These are phyloP conservation scores for Arenaria interpres DNA, from an alignment of 2,113 vertebrate species.

Conservation along the genomic window DNA sequence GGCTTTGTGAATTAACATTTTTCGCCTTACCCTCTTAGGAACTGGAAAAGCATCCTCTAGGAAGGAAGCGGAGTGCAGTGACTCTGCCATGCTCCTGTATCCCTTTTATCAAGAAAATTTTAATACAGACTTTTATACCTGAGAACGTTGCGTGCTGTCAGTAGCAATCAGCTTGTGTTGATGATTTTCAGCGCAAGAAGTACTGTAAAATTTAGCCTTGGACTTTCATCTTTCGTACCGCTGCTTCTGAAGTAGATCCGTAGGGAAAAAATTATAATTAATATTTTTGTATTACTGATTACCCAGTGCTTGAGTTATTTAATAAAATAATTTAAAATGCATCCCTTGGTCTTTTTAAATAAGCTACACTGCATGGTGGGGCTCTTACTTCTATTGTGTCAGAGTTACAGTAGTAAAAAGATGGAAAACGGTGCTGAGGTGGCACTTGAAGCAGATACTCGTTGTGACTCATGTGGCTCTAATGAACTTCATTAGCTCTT, in stretches of 20 bases:
- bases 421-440: background rate
- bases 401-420: background rate
- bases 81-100: background rate
- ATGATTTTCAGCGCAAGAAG: background rate
- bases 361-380: fast-evolving
- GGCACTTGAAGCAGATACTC: background rate
- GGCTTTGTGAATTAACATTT: background rate
- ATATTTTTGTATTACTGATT: background rate
- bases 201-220: background rate
- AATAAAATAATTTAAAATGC: background rate
- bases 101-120: background rate
- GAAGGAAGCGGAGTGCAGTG: background rate
- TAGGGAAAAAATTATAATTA: background rate
- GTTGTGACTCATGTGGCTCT: background rate
- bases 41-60: background rate
- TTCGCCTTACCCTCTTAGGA: background rate
- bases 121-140: fast-evolving
- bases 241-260: background rate
- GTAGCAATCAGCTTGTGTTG: background rate
- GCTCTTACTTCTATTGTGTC: background rate
- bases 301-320: background rate
- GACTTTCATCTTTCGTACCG: background rate
- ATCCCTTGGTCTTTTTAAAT: background rate
- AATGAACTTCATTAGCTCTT: background rate
- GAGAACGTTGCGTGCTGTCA: fast-evolving